phyloP scores from a whole-genome alignment of 2,113 vertebrate species.

The Callipepla californica region DNA sequence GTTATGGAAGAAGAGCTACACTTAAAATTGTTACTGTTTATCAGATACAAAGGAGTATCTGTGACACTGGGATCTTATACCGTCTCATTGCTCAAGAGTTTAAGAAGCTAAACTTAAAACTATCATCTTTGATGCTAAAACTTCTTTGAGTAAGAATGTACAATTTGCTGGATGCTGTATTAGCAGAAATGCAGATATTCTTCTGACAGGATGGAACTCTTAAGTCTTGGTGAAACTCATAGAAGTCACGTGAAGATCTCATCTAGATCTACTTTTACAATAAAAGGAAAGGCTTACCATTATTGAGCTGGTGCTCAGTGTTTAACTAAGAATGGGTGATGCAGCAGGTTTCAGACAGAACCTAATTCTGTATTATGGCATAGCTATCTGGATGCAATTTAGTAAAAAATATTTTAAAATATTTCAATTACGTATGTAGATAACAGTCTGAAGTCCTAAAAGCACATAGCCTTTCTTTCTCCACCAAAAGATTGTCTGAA shows the following conservation, averaged over 20 bases:
- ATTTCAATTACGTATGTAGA: conserved; percentile 1
- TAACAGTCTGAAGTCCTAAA: conserved; percentile 10
- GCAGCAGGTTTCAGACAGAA: conserved; percentile 12
- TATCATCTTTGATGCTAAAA: accelerated
- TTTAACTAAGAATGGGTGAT: neutral
- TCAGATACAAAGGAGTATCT: neutral
- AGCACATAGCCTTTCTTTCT: conserved; percentile 17
- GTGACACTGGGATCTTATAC: neutral
- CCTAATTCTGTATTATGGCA: conserved; percentile 22
- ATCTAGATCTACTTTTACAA: neutral
- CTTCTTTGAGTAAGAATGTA: neutral
- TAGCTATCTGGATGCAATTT: conserved; percentile 25
- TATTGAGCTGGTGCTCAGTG: neutral
- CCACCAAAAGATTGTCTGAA: conserved; percentile 28
- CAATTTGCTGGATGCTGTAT: neutral
- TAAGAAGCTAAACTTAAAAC: neutral
- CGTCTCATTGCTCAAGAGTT: neutral
- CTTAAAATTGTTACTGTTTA: neutral
- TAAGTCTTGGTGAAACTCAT: neutral
- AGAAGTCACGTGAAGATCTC: neutral
- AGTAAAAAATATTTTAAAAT: conserved; percentile 52
- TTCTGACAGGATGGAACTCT: neutral
- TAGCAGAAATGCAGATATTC: neutral
- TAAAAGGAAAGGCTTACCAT: neutral
- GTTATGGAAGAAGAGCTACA: neutral